Evolutionary conservation across 2,797 vertebrate genomes (phyloP).

Genomic region (Cossypha caffra): DNA sequence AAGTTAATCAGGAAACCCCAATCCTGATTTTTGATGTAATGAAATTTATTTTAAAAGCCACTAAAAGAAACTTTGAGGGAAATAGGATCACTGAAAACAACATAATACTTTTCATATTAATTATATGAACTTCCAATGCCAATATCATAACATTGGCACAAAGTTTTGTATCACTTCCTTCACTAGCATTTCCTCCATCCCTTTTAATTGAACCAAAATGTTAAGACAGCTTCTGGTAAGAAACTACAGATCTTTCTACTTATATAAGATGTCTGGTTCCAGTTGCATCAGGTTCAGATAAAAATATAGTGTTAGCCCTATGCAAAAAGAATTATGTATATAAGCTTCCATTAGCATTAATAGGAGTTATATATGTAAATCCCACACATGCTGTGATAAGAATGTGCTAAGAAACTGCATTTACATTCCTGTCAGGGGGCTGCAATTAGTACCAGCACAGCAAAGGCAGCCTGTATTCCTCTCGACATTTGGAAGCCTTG

Average conservation of each 20-base stretch:
- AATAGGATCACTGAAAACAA: neutral
- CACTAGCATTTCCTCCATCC: neutral
- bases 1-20: neutral
- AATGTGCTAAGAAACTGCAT: slow-evolving; percentile 50
- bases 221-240: neutral
- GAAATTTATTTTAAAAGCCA: neutral
- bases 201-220: neutral
- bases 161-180: neutral
- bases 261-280: neutral
- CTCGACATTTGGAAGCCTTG: slow-evolving; percentile 17
- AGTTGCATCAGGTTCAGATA: slow-evolving; percentile 36
- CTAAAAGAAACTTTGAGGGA: neutral
- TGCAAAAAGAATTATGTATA: neutral
- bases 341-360: slow-evolving; percentile 59
- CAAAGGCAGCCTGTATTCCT: neutral
- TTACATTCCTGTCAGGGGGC: slow-evolving; percentile 56
- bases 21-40: neutral
- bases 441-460: slow-evolving; percentile 43
- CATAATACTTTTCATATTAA: neutral
- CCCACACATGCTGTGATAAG: slow-evolving; percentile 59
- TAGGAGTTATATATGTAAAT: slow-evolving; percentile 62
- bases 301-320: slow-evolving; percentile 24
- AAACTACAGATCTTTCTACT: neutral
- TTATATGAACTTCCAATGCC: neutral
- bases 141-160: neutral